Evolutionary conservation across 2,113 vertebrate genomes (phyloP), one percentile per base, ranked within the genome.

Genomic region (Oncorhynchus masou): DNA sequence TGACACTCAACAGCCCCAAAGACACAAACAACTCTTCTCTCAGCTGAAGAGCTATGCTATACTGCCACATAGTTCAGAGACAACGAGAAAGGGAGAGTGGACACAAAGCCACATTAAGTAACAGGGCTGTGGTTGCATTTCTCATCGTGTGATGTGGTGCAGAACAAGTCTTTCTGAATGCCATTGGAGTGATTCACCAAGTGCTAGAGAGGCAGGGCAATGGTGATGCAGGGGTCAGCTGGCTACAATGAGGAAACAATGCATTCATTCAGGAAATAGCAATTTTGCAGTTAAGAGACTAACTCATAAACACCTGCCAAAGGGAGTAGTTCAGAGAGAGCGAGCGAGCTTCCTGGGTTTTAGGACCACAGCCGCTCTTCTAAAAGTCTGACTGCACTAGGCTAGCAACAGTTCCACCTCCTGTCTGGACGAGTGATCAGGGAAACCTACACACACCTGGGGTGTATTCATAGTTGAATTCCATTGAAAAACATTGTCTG

Each of bases 161-260:
- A 22, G 24, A 68, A 68, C 51, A 22, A 13, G 71, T 68, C 22
- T 64, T 73, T 16, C 77, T 78, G 57, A 71, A 73, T 39, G 60
- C 48, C 39, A 67, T 49, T 22, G 57, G 20, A 60, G n/a, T 57
- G 76, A 39, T 45, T 7, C 20, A 27, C 57, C 24, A 29, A 51
- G 31, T 22, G 31, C 4, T 16, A 4, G 54, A 57, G 11, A 27
- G 70, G 72, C n/a, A 19, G 72, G 72, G 72, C 11, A 24, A 59
- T 34, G 60, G 51, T 54, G 51, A 15, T 19, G 16, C 15, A 15
- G 16, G 5, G 51, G 16, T 54, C 16, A 54, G 51, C 15, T 19
- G 12, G 51, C 51, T 19, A 54, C 16, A 54, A 13, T 15, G 16
- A 54, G 49, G 2, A 54, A 54, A 54, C 49, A 54, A 45, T 45